Percentiles rank a stretch among this genome's conserved stretches.
These are phyloP conservation scores for Triops longicaudatus DNA, from an alignment of 1,140 invertebrate genomes.

Conservation along the genomic window DNA sequence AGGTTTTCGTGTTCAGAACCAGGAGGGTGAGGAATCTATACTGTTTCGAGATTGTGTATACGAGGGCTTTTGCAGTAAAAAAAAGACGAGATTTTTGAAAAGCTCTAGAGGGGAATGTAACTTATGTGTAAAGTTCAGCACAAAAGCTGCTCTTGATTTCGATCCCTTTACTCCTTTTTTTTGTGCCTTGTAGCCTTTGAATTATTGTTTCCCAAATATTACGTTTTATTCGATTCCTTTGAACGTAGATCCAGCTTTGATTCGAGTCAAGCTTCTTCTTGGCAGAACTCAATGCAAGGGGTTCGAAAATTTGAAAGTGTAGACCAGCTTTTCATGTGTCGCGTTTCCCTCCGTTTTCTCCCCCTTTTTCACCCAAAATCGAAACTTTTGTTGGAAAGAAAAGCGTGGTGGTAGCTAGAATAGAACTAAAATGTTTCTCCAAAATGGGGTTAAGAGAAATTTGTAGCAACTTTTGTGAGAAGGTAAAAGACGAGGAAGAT, in stretches of 20 bases:
- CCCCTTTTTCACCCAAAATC: background rate
- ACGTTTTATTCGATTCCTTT: too few species aligned
- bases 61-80: background rate
- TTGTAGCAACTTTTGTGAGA: too few species aligned
- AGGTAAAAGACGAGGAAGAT: too few species aligned
- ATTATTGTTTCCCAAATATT: too few species aligned
- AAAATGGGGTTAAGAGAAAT: too few species aligned
- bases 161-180: background rate
- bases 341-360: background rate
- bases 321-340: background rate
- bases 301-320: background rate
- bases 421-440: too few species aligned
- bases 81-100: background rate
- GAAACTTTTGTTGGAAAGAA: too few species aligned
- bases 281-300: too few species aligned
- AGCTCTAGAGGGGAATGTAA: background rate
- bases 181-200: background rate
- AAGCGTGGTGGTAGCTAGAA: too few species aligned
- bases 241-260: too few species aligned
- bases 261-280: too few species aligned
- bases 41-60: background rate
- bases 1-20: background rate
- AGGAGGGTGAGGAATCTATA: background rate
- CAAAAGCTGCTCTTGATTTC: background rate
- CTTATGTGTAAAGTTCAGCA: background rate